Conservation (phyloP, 2,797 vertebrate genomes). For the Neosilurus hyrtlii region DNA sequence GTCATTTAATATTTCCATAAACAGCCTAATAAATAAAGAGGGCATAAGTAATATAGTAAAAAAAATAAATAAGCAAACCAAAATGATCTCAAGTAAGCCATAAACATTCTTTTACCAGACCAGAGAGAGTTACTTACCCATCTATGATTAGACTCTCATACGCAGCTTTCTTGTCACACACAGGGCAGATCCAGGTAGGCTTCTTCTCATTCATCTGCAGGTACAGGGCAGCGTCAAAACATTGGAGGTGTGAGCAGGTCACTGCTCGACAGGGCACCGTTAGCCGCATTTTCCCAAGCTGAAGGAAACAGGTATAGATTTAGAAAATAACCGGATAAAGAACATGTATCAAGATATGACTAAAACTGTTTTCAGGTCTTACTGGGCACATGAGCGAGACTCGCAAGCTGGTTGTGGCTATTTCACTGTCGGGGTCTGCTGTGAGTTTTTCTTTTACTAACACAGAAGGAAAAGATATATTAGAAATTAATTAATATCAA, state of each 20-base stretch:
- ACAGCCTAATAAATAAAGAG: conserved; percentile 74
- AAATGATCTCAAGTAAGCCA: not conserved
- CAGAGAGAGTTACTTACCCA: conserved; percentile 72
- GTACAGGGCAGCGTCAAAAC: conserved; percentile 94
- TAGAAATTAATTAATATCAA: conserved; percentile 1
- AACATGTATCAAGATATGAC: not conserved
- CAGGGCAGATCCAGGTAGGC: conserved; percentile 96
- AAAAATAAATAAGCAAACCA: not conserved
- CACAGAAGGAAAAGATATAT: not conserved
- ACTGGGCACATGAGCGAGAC: conserved; percentile 97
- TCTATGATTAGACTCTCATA: conserved; percentile 94
- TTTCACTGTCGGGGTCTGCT: conserved; percentile 94
- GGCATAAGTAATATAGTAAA: not conserved
- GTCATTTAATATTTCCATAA: conserved; percentile 95
- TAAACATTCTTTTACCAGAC: not conserved
- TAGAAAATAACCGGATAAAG: not conserved
- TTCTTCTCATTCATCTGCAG: conserved; percentile 99
- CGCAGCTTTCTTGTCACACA: conserved; percentile 94
- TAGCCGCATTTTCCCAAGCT: conserved; percentile 97
- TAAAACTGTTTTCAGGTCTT: conserved; percentile 63
- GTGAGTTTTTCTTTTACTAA: conserved; percentile 97
- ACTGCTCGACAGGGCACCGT: conserved; percentile 90
- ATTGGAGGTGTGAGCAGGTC: conserved; percentile 94
- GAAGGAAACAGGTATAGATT: not conserved
- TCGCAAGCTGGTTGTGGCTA: conserved; percentile 93